phyloP scores from a whole-genome alignment of 2,113 vertebrate species.

The Orycteropus afer region DNA sequence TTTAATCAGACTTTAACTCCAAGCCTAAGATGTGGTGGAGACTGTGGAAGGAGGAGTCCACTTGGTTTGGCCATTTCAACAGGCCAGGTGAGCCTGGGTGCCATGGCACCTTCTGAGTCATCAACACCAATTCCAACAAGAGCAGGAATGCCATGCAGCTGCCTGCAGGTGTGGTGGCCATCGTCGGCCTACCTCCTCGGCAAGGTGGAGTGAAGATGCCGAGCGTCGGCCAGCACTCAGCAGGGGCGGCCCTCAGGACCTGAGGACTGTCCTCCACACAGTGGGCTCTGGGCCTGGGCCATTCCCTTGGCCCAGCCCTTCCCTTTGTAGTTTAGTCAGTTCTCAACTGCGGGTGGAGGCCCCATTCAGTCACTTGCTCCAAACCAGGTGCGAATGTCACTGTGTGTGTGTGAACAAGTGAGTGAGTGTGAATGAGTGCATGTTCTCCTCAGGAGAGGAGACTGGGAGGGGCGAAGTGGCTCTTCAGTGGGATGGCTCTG shows the following conservation, averaged over 20 bases:
- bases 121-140: neutral
- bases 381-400: neutral
- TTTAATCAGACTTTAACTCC: neutral
- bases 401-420: neutral
- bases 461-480: too few species aligned
- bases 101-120: neutral
- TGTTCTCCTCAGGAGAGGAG: neutral
- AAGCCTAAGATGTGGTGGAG: neutral
- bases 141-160: neutral
- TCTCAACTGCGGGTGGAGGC: neutral
- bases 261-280: too few species aligned
- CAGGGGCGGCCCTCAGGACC: too few species aligned
- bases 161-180: neutral
- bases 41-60: neutral
- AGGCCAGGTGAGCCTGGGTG: accelerated
- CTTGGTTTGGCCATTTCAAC: neutral
- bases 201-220: neutral
- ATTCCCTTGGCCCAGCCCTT: neutral
- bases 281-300: neutral
- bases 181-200: accelerated
- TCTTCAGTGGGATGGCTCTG: neutral
- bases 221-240: too few species aligned
- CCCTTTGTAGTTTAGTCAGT: neutral
- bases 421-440: too few species aligned
- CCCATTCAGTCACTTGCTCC: neutral